Evolutionary conservation across 2,888 invertebrate species (phyloP), one percentile per base, ranked within the genome.

Genomic region (Ommatoiulus sabulosus): DNA sequence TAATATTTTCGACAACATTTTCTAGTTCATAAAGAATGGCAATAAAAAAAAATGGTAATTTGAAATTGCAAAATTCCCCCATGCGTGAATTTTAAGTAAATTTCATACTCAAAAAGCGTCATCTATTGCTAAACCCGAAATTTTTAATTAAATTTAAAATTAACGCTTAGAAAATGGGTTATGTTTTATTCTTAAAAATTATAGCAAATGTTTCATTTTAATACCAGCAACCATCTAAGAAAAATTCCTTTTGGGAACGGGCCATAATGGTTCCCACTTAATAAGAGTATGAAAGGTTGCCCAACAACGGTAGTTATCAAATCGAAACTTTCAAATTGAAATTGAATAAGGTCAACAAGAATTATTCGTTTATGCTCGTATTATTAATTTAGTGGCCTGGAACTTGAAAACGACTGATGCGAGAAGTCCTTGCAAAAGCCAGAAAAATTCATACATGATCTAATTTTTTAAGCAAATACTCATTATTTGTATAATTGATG

Each of bases 341-440:
- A 35, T 80, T 80, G 12, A 80, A 80, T 80, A 80, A 80, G 80
- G 80, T 35, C 80, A 80, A 80, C 72, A 10, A 24, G 35, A 80
- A 35, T 35, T 24, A 24, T 8, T 20, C 20, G 12, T 80, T 80
- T 80, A n/a, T n/a, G n/a, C 3, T 3, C 57, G 15, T 52, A 35
- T 24, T 80, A 12, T 52, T 17, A 17, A n/a, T n/a, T n/a, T n/a
- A 52, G 17, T 52, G 52, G 4, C 52, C 80, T 80, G 80, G 80
- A 8, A 80, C 72, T 80, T 80, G 35, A 35, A 80, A 35, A 35
- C 24, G 35, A 8, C 10, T 35, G 35, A 57, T 57, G 57, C 57
- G n/a, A 57, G 57, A 57, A 4, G n/a, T 5, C 12, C 10, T 52
- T 57, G 5, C 1, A 7, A 52, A 52, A 52, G 52, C 52, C 12